Evolutionary conservation across 2,888 invertebrate species (phyloP).

Genomic region (Pimpla rufipes): DNA sequence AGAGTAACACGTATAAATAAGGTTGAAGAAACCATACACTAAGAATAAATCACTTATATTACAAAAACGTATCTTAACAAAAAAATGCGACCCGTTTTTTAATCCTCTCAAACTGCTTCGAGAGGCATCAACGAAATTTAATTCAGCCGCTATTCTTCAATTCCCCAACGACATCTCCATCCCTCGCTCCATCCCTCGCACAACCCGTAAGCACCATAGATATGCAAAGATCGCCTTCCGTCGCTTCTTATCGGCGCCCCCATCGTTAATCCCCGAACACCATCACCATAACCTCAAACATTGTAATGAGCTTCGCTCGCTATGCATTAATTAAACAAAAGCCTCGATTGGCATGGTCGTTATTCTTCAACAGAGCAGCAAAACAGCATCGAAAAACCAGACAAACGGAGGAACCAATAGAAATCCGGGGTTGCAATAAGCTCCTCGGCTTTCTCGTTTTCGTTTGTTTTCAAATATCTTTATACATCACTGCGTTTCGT

Average conservation of each 20-base stretch:
- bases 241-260: not conserved
- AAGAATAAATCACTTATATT: not conserved
- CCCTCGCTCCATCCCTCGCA: not conserved
- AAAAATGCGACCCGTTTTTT: not conserved
- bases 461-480: no score
- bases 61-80: not conserved
- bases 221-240: not conserved
- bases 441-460: no score
- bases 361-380: not conserved
- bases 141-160: not conserved
- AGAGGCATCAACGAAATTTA: not conserved
- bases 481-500: no score
- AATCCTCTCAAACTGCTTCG: not conserved
- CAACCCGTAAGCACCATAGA: not conserved
- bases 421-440: constrained; percentile 39
- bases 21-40: no score
- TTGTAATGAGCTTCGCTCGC: constrained; percentile 18
- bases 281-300: constrained; percentile 5
- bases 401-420: constrained; percentile 8
- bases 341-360: not conserved
- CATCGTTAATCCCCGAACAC: constrained; percentile 21
- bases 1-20: no score
- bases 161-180: not conserved
- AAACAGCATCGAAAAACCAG: not conserved
- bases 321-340: not conserved